Evolutionary conservation across 2,113 vertebrate genomes (phyloP).

Genomic region (Thermophis baileyi): DNA sequence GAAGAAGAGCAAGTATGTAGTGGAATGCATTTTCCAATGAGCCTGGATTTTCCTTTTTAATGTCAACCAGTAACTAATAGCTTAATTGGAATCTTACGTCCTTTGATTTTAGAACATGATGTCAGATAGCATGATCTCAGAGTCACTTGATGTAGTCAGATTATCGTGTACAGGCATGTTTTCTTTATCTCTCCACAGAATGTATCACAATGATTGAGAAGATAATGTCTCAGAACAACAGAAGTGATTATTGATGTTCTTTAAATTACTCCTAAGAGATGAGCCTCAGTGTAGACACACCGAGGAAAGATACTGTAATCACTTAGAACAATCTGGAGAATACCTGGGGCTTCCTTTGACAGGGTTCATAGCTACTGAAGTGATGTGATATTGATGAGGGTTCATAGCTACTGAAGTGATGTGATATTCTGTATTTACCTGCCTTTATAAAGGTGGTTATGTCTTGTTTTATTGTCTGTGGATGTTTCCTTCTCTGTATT

Average conservation of each 20-base stretch:
- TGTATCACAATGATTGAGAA: not conserved
- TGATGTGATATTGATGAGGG: not conserved
- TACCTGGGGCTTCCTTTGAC: not conserved
- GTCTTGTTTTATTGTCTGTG: not conserved
- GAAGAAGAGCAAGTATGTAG: not conserved
- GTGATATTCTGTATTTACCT: not conserved
- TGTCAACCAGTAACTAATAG: not conserved
- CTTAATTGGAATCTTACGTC: not conserved
- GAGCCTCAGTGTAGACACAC: not conserved
- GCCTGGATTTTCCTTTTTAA: not conserved
- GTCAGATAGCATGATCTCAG: not conserved
- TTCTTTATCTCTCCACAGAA: not conserved
- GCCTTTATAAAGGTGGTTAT: not conserved
- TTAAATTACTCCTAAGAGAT: not conserved
- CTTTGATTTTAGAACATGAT: not conserved
- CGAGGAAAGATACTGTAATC: not conserved
- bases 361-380: not conserved
- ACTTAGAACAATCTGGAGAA: not conserved
- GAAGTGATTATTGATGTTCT: not conserved
- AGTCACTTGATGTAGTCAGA: not conserved
- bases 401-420: not conserved
- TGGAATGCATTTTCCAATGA: not conserved
- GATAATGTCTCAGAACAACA: not conserved
- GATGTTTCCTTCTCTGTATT: not conserved
- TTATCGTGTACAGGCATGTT: not conserved